A percentile compares a stretch with the other conserved stretches of the same genome.
phyloP scores from a whole-genome alignment of 2,888 invertebrate genomes.

The Morpho achilles region DNA sequence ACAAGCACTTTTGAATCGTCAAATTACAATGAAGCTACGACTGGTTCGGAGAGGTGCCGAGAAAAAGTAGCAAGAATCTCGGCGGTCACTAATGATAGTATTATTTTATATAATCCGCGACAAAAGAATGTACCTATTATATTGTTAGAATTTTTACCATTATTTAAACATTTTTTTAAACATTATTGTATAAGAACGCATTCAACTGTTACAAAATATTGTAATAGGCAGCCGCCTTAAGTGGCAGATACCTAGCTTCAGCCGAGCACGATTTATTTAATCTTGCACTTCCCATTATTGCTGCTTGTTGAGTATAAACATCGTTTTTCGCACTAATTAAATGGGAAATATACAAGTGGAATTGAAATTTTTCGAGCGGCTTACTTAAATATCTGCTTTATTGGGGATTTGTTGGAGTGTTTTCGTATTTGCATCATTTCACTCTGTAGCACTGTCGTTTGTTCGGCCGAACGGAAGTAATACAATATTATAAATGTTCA shows the following conservation, averaged over 20 bases:
- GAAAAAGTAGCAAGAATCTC: too few species aligned
- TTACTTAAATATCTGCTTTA: slow-evolving; percentile 1
- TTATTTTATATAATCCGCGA: too few species aligned
- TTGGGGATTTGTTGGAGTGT: slow-evolving; percentile 13
- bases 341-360: slow-evolving; percentile 42
- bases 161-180: too few species aligned
- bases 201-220: slow-evolving; percentile 36
- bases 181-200: too few species aligned
- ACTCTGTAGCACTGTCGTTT: slow-evolving; percentile 5
- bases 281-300: slow-evolving; percentile 47
- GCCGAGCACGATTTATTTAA: slow-evolving; percentile 59
- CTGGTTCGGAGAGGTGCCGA: too few species aligned
- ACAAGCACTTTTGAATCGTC: too few species aligned
- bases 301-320: slow-evolving; percentile 48
- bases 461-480: slow-evolving; percentile 1
- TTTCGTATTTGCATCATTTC: slow-evolving; percentile 13
- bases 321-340: slow-evolving; percentile 43
- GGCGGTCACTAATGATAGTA: too few species aligned
- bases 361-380: slow-evolving; percentile 8
- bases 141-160: too few species aligned
- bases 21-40: too few species aligned
- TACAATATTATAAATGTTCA: neutral
- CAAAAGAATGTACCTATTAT: too few species aligned
- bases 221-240: slow-evolving; percentile 44
- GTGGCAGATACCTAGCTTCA: slow-evolving; percentile 51